These are phyloP conservation scores for Parochlus steinenii DNA, from an alignment of 2,888 invertebrate genomes.

Conservation along the genomic window DNA sequence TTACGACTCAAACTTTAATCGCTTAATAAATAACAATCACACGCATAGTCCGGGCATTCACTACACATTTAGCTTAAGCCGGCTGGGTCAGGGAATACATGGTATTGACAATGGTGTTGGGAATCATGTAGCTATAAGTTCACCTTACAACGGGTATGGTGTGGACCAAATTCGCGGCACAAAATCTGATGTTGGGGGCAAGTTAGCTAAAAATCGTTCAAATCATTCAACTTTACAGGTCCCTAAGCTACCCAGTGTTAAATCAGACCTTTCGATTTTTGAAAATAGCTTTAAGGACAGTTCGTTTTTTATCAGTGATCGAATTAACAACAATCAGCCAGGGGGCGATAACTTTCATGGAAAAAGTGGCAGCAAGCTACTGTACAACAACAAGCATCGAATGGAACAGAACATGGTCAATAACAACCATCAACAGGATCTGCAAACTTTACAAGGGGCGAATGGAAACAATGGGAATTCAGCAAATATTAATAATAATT, in stretches of 20 bases:
- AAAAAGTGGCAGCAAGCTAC: slow-evolving; percentile 14
- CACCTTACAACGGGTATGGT: slow-evolving; percentile 16
- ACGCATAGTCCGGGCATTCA: slow-evolving; percentile 31
- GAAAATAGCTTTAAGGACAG: too few relatives aligned
- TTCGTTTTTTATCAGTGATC: slow-evolving; percentile 23
- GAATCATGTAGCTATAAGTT: slow-evolving; percentile 18
- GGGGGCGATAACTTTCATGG: slow-evolving; percentile 10
- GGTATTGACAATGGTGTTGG: slow-evolving; percentile 10
- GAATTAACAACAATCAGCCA: slow-evolving; percentile 8
- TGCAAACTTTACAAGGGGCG: not conserved
- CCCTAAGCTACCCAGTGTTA: slow-evolving; percentile 15
- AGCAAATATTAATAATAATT: slow-evolving; percentile 8
- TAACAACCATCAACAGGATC: slow-evolving; percentile 1
- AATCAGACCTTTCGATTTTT: slow-evolving; percentile 28
- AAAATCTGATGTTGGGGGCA: slow-evolving; percentile 30
- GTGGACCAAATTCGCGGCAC: slow-evolving; percentile 21
- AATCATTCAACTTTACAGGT: slow-evolving; percentile 12
- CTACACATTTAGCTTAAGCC: slow-evolving; percentile 29
- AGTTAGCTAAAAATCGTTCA: slow-evolving; percentile 17
- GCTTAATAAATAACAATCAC: slow-evolving; percentile 27
- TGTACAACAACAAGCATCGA: slow-evolving; percentile 12
- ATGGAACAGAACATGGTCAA: slow-evolving; percentile 3
- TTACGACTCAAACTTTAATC: slow-evolving; percentile 20
- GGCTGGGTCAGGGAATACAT: slow-evolving; percentile 14
- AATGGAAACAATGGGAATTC: slow-evolving; percentile 1